Conservation (phyloP, 2,888 invertebrate species). For the Lordiphosa fenestrarum region DNA sequence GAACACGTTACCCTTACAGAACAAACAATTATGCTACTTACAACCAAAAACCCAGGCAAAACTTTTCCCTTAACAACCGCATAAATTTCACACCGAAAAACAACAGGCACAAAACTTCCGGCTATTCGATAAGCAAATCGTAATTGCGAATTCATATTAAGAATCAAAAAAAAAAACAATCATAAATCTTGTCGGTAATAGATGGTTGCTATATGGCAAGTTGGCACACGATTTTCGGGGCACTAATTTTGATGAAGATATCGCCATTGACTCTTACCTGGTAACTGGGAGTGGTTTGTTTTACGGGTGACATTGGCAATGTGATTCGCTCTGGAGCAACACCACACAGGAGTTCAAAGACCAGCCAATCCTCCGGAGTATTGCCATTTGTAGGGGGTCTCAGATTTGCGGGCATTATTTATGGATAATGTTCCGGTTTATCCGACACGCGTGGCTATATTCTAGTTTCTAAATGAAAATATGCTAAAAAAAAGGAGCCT, state of each 20-base stretch:
- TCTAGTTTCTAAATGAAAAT: slow-evolving; percentile 54
- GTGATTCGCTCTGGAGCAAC: slow-evolving; percentile 31
- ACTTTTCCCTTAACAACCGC: slow-evolving; percentile 67
- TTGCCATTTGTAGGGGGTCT: slow-evolving; percentile 77
- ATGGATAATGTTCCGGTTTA: no score
- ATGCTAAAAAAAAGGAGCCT: slow-evolving; percentile 16
- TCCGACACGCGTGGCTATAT: slow-evolving; percentile 28
- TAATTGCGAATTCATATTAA: slow-evolving; percentile 39
- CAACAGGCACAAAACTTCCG: slow-evolving; percentile 21
- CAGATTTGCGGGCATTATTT: slow-evolving; percentile 52
- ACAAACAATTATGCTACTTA: slow-evolving; percentile 23
- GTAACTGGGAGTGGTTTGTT: slow-evolving; percentile 4
- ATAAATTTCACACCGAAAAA: slow-evolving; percentile 65
- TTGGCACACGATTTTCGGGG: slow-evolving; percentile 62
- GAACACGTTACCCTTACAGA: slow-evolving; percentile 11
- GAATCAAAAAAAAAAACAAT: slow-evolving; percentile 6
- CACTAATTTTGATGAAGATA: slow-evolving; percentile 38
- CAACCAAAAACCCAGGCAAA: slow-evolving; percentile 11
- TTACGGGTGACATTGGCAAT: slow-evolving; percentile 41
- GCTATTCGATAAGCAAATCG: slow-evolving; percentile 38
- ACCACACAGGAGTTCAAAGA: slow-evolving; percentile 85
- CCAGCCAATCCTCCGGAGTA: slow-evolving; percentile 87
- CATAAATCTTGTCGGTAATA: slow-evolving; percentile 20
- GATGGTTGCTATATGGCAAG: slow-evolving; percentile 39
- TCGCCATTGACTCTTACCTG: slow-evolving; percentile 32